phyloP scores from a whole-genome alignment of 1,140 invertebrate genomes.

The Drosophila repletoides region DNA sequence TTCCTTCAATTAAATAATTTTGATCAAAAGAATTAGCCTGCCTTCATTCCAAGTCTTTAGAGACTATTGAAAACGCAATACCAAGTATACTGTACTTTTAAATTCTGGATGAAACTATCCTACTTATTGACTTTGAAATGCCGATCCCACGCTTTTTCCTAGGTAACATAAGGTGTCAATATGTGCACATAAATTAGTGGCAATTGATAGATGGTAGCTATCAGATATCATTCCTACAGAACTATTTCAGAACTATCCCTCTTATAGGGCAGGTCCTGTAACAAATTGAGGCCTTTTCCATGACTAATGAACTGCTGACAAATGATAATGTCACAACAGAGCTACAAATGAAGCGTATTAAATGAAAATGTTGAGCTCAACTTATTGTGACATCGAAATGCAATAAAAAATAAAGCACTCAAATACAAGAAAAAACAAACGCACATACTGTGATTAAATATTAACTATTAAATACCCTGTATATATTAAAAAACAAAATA shows the following conservation, averaged over 20 bases:
- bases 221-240: conserved; percentile 15
- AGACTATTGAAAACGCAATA: too few relatives aligned
- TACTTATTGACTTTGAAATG: conserved; percentile 17
- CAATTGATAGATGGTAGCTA: conserved; percentile 29
- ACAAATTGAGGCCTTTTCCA: conserved; percentile 23
- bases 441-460: background rate
- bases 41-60: too few relatives aligned
- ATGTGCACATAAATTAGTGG: conserved; percentile 58
- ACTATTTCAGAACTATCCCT: conserved; percentile 18
- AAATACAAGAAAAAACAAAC: background rate
- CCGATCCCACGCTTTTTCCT: conserved; percentile 43
- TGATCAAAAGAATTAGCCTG: too few relatives aligned
- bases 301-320: conserved; percentile 73
- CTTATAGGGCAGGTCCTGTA: conserved; percentile 17
- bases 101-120: too few relatives aligned
- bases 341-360: conserved; percentile 57
- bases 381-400: conserved; percentile 59
- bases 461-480: conserved; percentile 11
- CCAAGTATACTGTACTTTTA: too few relatives aligned
- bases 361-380: conserved; percentile 50
- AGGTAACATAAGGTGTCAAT: conserved; percentile 59
- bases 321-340: conserved; percentile 70
- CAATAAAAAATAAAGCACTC: conserved; percentile 46
- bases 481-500: background rate
- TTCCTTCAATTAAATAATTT: too few relatives aligned